A percentile compares a stretch with the other conserved stretches of the same genome.
Evolutionary conservation across 2,888 invertebrate genomes (phyloP).

Genomic region (Margaritifera margaritifera): DNA sequence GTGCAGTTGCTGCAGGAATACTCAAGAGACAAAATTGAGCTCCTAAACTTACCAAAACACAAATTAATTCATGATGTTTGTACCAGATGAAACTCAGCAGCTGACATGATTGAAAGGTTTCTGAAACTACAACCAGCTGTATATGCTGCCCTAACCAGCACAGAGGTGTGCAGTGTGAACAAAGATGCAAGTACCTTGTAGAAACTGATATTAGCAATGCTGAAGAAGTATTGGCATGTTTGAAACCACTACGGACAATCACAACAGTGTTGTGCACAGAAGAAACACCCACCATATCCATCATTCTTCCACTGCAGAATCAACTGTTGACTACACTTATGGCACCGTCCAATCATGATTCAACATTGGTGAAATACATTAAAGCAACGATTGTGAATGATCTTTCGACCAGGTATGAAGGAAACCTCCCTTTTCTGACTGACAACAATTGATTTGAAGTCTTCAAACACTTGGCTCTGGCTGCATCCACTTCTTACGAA

Average conservation of each 20-base stretch:
- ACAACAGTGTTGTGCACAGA: constrained; percentile 7
- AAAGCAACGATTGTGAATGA: no score
- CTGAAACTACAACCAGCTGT: constrained; percentile 9
- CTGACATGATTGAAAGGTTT: constrained; percentile 11
- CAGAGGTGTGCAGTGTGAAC: not conserved
- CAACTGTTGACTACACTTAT: not conserved
- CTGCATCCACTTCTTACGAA: no score
- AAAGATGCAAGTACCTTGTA: not conserved
- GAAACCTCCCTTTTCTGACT: no score
- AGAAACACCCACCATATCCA: not conserved
- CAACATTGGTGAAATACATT: no score
- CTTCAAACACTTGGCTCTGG: no score
- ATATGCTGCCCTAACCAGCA: not conserved
- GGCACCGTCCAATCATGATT: no score
- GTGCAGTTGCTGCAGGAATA: not conserved
- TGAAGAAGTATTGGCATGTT: constrained; percentile 3
- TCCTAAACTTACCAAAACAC: constrained; percentile 2
- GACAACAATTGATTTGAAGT: no score
- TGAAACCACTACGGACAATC: constrained; percentile 11
- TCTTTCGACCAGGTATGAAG: no score
- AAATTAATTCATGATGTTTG: constrained; percentile 13
- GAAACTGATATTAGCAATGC: constrained; percentile 5
- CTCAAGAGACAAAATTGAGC: constrained; percentile 6
- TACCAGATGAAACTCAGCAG: constrained; percentile 6
- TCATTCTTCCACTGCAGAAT: constrained; percentile 3